Percentiles rank a stretch among this genome's conserved stretches.
These are phyloP conservation scores for Sebastes reedi DNA, from an alignment of 2,797 vertebrate species.

Conservation along the genomic window DNA sequence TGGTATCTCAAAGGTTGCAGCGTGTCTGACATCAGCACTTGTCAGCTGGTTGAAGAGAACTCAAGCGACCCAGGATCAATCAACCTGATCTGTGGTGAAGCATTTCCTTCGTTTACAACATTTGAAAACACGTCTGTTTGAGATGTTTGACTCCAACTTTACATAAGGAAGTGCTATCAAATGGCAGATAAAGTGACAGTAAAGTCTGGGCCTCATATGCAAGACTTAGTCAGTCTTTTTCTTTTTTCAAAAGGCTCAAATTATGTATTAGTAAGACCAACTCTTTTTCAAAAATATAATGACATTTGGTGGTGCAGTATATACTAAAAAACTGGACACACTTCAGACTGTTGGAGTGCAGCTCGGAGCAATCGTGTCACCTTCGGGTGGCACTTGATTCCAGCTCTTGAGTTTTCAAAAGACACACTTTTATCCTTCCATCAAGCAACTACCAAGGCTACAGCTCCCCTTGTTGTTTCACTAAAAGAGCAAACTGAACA, in stretches of 20 bases:
- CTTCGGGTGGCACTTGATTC: not conserved
- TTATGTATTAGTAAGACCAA: not conserved
- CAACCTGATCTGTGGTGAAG: not conserved
- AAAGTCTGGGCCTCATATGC: not conserved
- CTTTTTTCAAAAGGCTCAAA: not conserved
- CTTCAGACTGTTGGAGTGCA: not conserved
- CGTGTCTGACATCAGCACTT: conserved; percentile 46
- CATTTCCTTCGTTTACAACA: not conserved
- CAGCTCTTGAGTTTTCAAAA: not conserved
- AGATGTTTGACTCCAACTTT: not conserved
- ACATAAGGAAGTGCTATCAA: not conserved
- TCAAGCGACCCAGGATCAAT: conserved; percentile 35
- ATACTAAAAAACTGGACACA: not conserved
- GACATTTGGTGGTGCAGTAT: too few relatives aligned
- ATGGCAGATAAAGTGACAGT: not conserved
- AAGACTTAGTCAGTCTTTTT: not conserved
- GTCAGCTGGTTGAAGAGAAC: conserved; percentile 34
- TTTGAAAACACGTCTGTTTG: not conserved
- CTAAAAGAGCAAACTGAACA: not conserved
- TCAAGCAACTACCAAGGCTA: not conserved
- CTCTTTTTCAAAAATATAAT: not conserved
- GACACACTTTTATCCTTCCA: not conserved
- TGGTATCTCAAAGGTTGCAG: not conserved
- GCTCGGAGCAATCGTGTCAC: not conserved
- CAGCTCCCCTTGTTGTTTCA: not conserved